Evolutionary conservation across 2,888 invertebrate species (phyloP).

Genomic region (Parapristionchus giblindavisi): DNA sequence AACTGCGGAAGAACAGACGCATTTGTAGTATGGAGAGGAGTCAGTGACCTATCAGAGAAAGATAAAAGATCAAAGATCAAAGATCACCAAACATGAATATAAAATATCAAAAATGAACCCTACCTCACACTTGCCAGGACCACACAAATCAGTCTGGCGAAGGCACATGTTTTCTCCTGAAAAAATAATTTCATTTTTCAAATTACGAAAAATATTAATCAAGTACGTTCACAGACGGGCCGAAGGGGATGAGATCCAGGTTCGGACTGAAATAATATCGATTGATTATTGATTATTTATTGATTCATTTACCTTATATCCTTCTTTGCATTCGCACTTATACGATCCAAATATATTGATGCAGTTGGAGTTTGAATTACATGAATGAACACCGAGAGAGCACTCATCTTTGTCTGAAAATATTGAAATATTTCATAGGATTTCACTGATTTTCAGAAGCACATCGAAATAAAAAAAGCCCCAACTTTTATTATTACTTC

Average conservation of each 20-base stretch:
- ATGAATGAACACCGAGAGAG: not conserved
- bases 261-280: slow-evolving; percentile 4
- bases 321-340: slow-evolving; percentile 26
- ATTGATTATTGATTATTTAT: no score
- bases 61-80: not conserved
- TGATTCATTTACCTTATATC: slow-evolving; percentile 34
- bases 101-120: not conserved
- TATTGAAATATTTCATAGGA: no score
- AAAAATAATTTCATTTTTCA: not conserved
- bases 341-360: slow-evolving; percentile 28
- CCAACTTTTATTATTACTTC: no score
- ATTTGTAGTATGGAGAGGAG: slow-evolving; percentile 33
- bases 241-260: slow-evolving; percentile 15
- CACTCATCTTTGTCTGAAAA: slow-evolving; percentile 34
- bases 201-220: not conserved
- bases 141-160: slow-evolving; percentile 25
- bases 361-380: slow-evolving; percentile 20
- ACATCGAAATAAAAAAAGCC: no score
- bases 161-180: slow-evolving; percentile 35
- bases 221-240: slow-evolving; percentile 22
- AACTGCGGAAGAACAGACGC: slow-evolving; percentile 1
- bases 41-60: not conserved
- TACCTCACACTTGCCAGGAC: slow-evolving; percentile 38
- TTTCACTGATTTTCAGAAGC: no score
- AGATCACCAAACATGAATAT: no score